Evolutionary conservation across 2,888 invertebrate species (phyloP), one percentile per base, ranked within the genome.

Genomic region (Andrena camellia): DNA sequence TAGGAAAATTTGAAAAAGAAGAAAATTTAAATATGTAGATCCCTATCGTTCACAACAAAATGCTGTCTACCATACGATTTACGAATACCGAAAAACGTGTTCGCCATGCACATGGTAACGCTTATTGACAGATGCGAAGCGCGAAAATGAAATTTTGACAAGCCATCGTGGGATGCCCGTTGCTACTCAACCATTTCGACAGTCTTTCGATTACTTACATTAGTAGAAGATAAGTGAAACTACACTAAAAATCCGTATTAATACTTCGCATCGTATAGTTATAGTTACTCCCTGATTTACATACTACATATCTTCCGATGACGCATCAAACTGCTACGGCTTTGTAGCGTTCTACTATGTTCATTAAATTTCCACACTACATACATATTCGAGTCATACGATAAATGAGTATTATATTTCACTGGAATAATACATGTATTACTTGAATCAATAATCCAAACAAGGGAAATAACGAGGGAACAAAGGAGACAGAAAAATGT

Each of bases 131-230:
- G 76, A 77, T 76, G 83, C 69, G 86, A 86, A 87, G 80, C 76
- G 81, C 52, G 84, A 82, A 87, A 87, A 87, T 87, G 84, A 86
- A 87, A 87, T 89, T 87, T 89, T 83, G 83, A 86, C 89, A 80
- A 77, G 80, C 82, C 84, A 81, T 87, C 69, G 72, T 81, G 79
- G 72, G 83, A 81, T 74, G 87, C 89, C 86, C 71, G 78, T 80
- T 83, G 78, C 26, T 63, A 29, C 78, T 79, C 81, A 23, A 33
- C 48, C 63, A 42, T 57, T 66, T 50, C 84, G 86, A 83, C 84
- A 84, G 73, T 85, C 85, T 78, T 81, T 80, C 79, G 78, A 80
- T 83, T 63, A 69, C 66, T 42, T 74, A 66, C 42, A 42, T 13
- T 5, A 17, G 4, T 4, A 42, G 17, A 17, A 42, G 17, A 72